Percentiles rank a stretch among this genome's conserved stretches.
Conservation (phyloP, 2,113 vertebrate genomes). For the Ariopsis seemanni region DNA sequence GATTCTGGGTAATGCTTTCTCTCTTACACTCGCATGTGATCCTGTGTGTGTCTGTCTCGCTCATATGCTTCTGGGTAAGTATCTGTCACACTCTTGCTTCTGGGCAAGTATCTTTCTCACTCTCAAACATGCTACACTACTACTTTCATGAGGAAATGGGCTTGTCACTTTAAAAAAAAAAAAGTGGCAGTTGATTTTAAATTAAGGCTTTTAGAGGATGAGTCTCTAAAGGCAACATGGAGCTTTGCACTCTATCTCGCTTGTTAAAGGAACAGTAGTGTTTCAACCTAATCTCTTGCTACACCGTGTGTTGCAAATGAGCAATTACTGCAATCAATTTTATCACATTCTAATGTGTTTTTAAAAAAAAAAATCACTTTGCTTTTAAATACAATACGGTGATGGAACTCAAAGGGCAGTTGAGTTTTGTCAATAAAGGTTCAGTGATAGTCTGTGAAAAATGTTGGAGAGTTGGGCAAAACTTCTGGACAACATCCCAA, state of each 20-base stretch:
- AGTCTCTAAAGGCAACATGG: background rate
- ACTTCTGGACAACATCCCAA: background rate
- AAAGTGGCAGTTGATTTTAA: background rate
- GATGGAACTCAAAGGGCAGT: background rate
- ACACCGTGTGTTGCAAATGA: too few species aligned
- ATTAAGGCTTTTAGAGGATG: background rate
- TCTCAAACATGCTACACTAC: background rate
- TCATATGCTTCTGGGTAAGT: constrained; percentile 50
- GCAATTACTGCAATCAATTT: background rate
- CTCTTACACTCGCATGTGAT: too few species aligned
- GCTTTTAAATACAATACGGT: background rate
- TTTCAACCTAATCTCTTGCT: background rate
- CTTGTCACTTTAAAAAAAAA: background rate
- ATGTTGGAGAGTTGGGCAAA: too few species aligned
- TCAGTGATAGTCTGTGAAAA: background rate
- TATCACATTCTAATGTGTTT: background rate
- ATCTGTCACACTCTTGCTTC: background rate
- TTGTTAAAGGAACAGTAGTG: background rate
- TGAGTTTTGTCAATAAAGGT: background rate
- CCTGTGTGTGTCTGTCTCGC: background rate
- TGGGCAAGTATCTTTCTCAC: background rate
- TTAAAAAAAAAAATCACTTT: background rate
- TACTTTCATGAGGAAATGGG: constrained; percentile 8
- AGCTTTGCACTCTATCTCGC: background rate
- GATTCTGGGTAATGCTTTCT: too few species aligned